phyloP scores from a whole-genome alignment of 2,113 vertebrate genomes.

The Sinocyclocheilus rhinocerous region DNA sequence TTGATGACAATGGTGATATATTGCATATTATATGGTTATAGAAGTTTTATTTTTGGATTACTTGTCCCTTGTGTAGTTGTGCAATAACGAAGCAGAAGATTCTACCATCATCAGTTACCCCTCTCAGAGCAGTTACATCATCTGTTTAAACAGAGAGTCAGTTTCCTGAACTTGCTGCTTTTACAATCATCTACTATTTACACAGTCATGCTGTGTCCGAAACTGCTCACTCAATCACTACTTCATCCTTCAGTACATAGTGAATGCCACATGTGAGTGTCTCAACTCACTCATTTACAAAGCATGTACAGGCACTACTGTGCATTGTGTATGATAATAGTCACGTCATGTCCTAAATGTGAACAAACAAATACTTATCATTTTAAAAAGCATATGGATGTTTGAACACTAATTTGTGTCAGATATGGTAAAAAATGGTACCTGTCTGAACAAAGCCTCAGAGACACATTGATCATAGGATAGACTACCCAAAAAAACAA shows the following conservation, averaged over 20 bases:
- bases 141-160: constrained; percentile 1
- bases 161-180: neutral
- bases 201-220: neutral
- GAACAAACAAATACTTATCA: neutral
- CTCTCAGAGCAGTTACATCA: neutral
- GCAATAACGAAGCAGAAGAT: neutral
- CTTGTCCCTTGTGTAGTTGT: neutral
- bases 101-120: neutral
- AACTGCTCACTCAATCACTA: neutral
- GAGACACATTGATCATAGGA: neutral
- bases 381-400: neutral
- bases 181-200: neutral
- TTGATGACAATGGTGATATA: too few relatives aligned
- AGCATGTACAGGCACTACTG: neutral
- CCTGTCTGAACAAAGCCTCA: neutral
- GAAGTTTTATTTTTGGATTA: neutral
- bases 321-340: neutral
- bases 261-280: neutral
- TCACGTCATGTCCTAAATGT: neutral
- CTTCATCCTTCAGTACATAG: neutral
- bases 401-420: neutral
- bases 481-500: neutral
- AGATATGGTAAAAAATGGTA: neutral
- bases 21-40: too few relatives aligned
- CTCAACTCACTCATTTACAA: neutral